These are phyloP conservation scores for Sinopyrophorus schimmeli DNA, from an alignment of 2,888 invertebrate genomes.

Conservation along the genomic window DNA sequence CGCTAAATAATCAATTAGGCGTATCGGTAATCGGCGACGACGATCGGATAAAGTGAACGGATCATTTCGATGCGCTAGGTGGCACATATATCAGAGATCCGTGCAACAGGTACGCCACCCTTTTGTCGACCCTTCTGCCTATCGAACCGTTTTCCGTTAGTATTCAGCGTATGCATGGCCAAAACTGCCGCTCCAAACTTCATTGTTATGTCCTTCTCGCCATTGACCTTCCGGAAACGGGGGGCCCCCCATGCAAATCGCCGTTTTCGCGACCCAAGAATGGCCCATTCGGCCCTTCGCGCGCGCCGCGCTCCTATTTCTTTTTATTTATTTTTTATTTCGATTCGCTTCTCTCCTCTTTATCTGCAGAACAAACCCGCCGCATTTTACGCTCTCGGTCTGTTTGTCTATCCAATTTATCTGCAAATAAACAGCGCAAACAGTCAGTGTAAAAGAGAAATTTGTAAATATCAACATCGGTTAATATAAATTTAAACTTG, in stretches of 20 bases:
- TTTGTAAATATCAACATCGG: too few species aligned
- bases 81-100: slow-evolving; percentile 30
- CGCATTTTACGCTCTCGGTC: neutral
- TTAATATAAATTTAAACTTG: too few species aligned
- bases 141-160: slow-evolving; percentile 29
- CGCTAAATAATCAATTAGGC: slow-evolving; percentile 29
- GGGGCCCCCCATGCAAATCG: slow-evolving; percentile 37
- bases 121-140: slow-evolving; percentile 34
- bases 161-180: slow-evolving; percentile 22
- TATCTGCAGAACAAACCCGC: neutral
- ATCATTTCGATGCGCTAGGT: slow-evolving; percentile 30
- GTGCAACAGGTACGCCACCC: slow-evolving; percentile 39
- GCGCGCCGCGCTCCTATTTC: too few species aligned
- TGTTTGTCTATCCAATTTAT: slow-evolving; percentile 2
- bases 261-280: slow-evolving; percentile 13
- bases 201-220: slow-evolving; percentile 36
- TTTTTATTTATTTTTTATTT: neutral
- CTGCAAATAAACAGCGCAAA: too few species aligned
- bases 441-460: too few species aligned
- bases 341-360: neutral
- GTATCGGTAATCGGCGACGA: slow-evolving; percentile 26
- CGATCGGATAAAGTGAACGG: slow-evolving; percentile 29
- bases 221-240: slow-evolving; percentile 37
- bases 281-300: too few species aligned
- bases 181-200: slow-evolving; percentile 37